A percentile compares a stretch with the other conserved stretches of the same genome.
Conservation (phyloP, 2,888 invertebrate genomes). For the Cheilosia grossa region DNA sequence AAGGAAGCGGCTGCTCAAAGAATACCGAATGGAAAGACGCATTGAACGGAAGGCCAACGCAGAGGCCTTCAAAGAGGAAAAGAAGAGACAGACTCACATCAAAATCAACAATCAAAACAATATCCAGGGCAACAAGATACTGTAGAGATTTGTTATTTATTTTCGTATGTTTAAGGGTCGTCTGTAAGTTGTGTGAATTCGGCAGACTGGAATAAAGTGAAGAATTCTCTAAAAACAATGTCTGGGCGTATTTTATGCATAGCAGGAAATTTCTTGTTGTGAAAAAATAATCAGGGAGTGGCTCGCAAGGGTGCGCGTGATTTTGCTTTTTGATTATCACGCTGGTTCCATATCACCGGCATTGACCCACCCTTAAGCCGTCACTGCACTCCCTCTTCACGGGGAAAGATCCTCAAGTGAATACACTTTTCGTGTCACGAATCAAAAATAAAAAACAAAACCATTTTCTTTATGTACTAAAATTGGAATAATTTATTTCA, state of each 20-base stretch:
- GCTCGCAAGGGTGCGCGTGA: too few relatives aligned
- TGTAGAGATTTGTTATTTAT: conserved; percentile 73
- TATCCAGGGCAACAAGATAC: conserved; percentile 88
- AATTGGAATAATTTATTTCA: conserved; percentile 21
- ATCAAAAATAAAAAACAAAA: background rate
- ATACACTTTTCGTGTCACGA: background rate
- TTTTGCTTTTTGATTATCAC: too few relatives aligned
- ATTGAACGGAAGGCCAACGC: conserved; percentile 92
- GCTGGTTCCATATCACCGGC: too few relatives aligned
- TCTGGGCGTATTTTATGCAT: background rate
- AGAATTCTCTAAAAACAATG: conserved; percentile 4
- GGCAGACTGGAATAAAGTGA: conserved; percentile 10
- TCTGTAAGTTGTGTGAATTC: conserved; percentile 12
- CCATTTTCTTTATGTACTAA: background rate
- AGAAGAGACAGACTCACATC: conserved; percentile 91
- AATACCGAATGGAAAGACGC: conserved; percentile 90
- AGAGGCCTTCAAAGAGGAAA: conserved; percentile 93
- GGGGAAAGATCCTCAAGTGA: too few relatives aligned
- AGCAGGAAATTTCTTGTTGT: too few relatives aligned
- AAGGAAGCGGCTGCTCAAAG: conserved; percentile 90
- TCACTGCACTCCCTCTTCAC: too few relatives aligned
- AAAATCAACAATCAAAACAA: conserved; percentile 90
- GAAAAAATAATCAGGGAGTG: too few relatives aligned
- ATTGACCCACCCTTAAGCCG: too few relatives aligned
- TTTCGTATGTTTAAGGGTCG: conserved; percentile 27